Base-by-base conservation (phyloP, 2,888 invertebrate species). In the Sarcophaga carnaria region DNA sequence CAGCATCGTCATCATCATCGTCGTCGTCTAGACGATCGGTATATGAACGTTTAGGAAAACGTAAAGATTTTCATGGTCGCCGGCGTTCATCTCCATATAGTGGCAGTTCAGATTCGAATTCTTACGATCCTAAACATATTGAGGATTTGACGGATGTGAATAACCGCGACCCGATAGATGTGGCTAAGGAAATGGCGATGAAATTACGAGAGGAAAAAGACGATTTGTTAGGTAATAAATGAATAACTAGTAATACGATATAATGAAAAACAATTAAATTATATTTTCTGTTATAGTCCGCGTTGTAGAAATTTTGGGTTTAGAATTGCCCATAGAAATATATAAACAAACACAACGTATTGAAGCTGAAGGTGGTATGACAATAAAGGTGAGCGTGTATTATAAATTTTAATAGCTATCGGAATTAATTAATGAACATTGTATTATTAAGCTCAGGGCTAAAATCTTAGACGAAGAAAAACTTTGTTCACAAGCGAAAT, bases 361-460 rank as follows among this genome's bases (percentile, higher is more conserved):
- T 79, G 98, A 98, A 94, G 95, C 95, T 86, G 95, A 96, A 89
- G 98, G 98, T 27, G 98, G 98, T n/a, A 96, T 98, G 96, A 94
- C 97, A 92, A 96, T 97, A 72, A 95, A 96, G 95, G 97, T 96
- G 71, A 67, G n/a, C 25, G 6, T 59, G 54, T 54, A 54, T 54
- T 14, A 54, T 54, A 14, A 59, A 62, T 11, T 27, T 20, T 47
- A 47, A 5, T 14, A 49, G 27, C 3, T 37, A 47, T 37, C 2
- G 37, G 10, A 37, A 8, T 37, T 2, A 37, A 37, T 37, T 37
- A 37, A 37, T 37, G 2, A 37, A 37, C 8, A 37, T 37, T 10
- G 2, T 37, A 37, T 37, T 37, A 37, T 37, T 37, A 37, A 37
- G 37, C 2, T 37, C 37, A 37, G 8, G 10, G 8, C 2, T 37